Percentiles rank a stretch among this genome's conserved stretches.
Conservation (phyloP, 2,113 vertebrate species). For the Crotophaga sulcirostris region DNA sequence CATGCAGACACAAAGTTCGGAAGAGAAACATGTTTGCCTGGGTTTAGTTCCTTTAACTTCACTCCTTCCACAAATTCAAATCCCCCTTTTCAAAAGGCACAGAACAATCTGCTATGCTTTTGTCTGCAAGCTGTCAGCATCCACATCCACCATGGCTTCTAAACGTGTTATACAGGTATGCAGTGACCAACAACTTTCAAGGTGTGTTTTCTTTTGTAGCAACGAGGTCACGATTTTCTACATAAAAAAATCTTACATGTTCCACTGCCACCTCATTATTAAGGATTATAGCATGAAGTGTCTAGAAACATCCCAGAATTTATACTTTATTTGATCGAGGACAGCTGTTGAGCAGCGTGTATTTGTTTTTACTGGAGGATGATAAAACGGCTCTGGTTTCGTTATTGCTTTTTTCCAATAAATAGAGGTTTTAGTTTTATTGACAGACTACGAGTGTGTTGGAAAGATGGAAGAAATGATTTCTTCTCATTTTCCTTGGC, state of each 20-base stretch:
- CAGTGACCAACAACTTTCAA: neutral
- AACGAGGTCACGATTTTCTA: neutral
- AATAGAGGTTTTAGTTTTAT: no score
- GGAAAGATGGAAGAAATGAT: neutral
- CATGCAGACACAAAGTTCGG: no score
- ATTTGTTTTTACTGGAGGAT: neutral
- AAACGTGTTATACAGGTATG: accelerated
- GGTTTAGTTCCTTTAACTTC: neutral
- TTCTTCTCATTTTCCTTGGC: neutral
- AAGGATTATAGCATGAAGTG: neutral
- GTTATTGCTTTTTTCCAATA: neutral
- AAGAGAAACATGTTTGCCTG: neutral
- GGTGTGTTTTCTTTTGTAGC: neutral
- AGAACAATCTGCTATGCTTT: neutral
- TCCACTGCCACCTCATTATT: neutral
- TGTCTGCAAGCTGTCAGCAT: neutral
- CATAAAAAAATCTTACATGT: neutral
- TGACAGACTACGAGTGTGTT: neutral
- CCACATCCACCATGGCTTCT: neutral
- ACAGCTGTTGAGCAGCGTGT: neutral
- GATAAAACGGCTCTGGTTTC: neutral
- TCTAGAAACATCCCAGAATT: neutral
- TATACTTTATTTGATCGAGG: neutral
- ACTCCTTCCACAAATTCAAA: neutral
- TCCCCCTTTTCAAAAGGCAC: neutral